A percentile compares a stretch with the other conserved stretches of the same genome.
Conservation (phyloP, 1,140 invertebrate species). For the Danaus melanippus region DNA sequence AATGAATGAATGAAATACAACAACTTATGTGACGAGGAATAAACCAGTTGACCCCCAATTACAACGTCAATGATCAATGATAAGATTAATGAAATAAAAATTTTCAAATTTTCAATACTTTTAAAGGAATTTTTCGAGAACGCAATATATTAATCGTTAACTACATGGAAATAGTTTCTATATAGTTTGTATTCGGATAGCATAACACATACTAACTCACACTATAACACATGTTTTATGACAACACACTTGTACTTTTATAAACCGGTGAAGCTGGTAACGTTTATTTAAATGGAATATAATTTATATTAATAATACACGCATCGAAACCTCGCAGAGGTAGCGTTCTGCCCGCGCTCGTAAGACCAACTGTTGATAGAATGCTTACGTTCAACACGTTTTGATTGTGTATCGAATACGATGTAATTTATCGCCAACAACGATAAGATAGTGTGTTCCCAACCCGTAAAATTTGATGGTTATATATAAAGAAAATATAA, state of each 20-base stretch:
- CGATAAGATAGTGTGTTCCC: constrained; percentile 53
- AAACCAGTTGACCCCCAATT: constrained; percentile 14
- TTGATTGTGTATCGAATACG: constrained; percentile 60
- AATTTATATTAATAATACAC: constrained; percentile 13
- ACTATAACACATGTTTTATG: too few relatives aligned
- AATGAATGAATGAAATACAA: constrained; percentile 3
- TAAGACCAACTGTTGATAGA: constrained; percentile 53
- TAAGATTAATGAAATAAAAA: constrained; percentile 18
- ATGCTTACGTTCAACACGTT: constrained; percentile 40
- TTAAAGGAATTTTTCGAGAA: too few relatives aligned
- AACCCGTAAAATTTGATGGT: constrained; percentile 26
- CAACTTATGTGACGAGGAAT: neutral
- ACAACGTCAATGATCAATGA: constrained; percentile 15
- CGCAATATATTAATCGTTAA: too few relatives aligned
- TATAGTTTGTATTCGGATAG: too few relatives aligned
- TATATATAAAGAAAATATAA: constrained; percentile 9
- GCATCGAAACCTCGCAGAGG: constrained; percentile 20
- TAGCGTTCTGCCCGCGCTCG: constrained; percentile 43
- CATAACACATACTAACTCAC: too few relatives aligned
- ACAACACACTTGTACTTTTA: too few relatives aligned
- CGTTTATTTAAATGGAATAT: too few relatives aligned
- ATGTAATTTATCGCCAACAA: constrained; percentile 52
- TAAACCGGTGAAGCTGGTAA: too few relatives aligned
- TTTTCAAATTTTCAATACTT: constrained; percentile 6
- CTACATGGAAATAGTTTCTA: too few relatives aligned